Conservation (phyloP, 1,140 invertebrate genomes). For the Dufourea novaeangliae region DNA sequence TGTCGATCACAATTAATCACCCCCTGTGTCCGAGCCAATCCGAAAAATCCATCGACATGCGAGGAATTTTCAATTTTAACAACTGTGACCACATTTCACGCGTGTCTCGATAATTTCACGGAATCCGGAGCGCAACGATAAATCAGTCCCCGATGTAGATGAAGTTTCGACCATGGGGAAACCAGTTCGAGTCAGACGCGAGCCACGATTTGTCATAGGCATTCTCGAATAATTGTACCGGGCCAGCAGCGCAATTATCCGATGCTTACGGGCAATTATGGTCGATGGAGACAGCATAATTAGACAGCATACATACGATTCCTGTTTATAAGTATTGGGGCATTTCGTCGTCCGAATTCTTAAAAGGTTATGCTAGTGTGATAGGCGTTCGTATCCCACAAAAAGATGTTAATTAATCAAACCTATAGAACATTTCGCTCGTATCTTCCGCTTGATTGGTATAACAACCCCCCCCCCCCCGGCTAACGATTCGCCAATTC, state of each 20-base stretch:
- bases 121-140: constrained; percentile 70
- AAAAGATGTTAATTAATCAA: too few species aligned
- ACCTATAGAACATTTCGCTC: too few species aligned
- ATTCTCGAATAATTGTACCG: constrained; percentile 67
- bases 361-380: too few species aligned
- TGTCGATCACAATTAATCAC: constrained; percentile 63
- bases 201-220: constrained; percentile 74
- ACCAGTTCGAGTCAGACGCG: constrained; percentile 61
- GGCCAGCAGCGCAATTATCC: constrained; percentile 69
- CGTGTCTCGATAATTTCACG: constrained; percentile 72
- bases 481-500: too few species aligned
- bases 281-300: constrained; percentile 63
- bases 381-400: too few species aligned
- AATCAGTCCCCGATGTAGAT: constrained; percentile 73
- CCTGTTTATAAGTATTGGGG: too few species aligned
- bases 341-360: too few species aligned
- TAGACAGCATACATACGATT: too few species aligned
- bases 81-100: constrained; percentile 61
- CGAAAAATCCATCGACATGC: constrained; percentile 16
- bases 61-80: background rate
- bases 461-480: too few species aligned
- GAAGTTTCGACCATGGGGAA: constrained; percentile 70
- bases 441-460: too few species aligned
- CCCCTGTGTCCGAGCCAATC: constrained; percentile 43
- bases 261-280: constrained; percentile 73